phyloP scores from a whole-genome alignment of 2,888 invertebrate species.

The Capitulum mitella region DNA sequence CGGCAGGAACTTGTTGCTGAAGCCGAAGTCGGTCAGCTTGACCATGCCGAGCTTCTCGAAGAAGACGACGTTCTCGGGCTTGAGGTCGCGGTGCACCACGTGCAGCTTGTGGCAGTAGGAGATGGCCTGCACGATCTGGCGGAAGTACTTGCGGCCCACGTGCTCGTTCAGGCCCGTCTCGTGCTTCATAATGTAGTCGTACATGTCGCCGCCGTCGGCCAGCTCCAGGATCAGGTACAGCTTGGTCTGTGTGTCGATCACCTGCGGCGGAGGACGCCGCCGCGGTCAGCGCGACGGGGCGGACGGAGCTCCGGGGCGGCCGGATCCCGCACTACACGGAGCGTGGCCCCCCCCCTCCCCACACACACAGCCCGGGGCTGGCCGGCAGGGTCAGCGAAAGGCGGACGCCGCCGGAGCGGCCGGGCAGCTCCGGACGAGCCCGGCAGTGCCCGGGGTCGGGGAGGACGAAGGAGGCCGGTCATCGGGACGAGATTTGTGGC shows the following conservation, averaged over 20 bases:
- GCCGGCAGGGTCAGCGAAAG: too few relatives aligned
- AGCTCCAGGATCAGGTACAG: slow-evolving; percentile 92
- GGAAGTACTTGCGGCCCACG: slow-evolving; percentile 78
- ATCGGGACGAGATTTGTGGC: too few relatives aligned
- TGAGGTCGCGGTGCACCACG: slow-evolving; percentile 84
- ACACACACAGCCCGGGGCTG: too few relatives aligned
- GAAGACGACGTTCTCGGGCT: slow-evolving; percentile 99
- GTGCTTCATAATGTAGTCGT: slow-evolving; percentile 90
- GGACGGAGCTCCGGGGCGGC: too few relatives aligned
- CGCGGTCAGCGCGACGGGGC: too few relatives aligned
- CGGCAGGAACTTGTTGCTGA: slow-evolving; percentile 70
- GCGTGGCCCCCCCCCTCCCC: too few relatives aligned
- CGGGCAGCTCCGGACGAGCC: too few relatives aligned
- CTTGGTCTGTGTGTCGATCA: slow-evolving; percentile 98
- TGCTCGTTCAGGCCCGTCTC: slow-evolving; percentile 56
- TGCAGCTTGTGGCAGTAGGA: slow-evolving; percentile 91
- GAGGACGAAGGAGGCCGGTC: too few relatives aligned
- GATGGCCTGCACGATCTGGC: slow-evolving; percentile 93
- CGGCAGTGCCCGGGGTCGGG: too few relatives aligned
- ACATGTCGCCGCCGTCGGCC: slow-evolving; percentile 96
- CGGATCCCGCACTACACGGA: too few relatives aligned
- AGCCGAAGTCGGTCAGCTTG: slow-evolving; percentile 97
- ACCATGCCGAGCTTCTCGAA: slow-evolving; percentile 95
- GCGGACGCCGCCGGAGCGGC: too few relatives aligned
- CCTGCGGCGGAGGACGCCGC: slow-evolving; percentile 47